Percentiles rank a stretch among this genome's conserved stretches.
phyloP scores from a whole-genome alignment of 1,140 invertebrate genomes.

The Hyles euphorbiae region DNA sequence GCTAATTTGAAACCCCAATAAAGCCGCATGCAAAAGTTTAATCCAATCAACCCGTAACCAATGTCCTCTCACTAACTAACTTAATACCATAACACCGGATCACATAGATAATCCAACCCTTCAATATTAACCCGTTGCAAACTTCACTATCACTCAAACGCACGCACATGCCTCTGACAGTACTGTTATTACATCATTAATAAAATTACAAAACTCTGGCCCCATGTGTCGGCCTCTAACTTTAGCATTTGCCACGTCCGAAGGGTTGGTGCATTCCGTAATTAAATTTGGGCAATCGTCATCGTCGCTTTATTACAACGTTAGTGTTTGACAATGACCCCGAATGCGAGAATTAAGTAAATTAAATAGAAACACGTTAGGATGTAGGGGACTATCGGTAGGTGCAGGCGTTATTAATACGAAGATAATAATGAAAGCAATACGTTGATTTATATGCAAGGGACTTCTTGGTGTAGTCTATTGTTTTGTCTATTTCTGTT shows the following conservation, averaged over 20 bases:
- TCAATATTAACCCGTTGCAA: constrained; percentile 66
- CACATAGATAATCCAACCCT: constrained; percentile 60
- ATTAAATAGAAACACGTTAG: constrained; percentile 65
- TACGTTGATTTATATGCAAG: too few species aligned
- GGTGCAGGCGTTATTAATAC: constrained; percentile 25
- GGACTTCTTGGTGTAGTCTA: too few species aligned
- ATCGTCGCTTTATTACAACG: constrained; percentile 49
- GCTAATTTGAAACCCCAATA: too few species aligned
- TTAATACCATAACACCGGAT: constrained; percentile 30
- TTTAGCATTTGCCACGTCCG: constrained; percentile 47
- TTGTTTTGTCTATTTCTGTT: too few species aligned
- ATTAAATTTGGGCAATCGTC: constrained; percentile 70
- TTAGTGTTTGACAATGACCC: constrained; percentile 56
- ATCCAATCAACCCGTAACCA: too few species aligned
- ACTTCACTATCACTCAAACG: constrained; percentile 69
- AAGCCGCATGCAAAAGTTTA: too few species aligned
- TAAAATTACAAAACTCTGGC: constrained; percentile 73
- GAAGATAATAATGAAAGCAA: too few species aligned
- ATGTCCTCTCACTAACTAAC: too few species aligned
- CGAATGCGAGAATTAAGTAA: constrained; percentile 55
- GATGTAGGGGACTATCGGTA: constrained; percentile 34
- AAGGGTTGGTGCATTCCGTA: constrained; percentile 57
- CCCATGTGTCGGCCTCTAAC: constrained; percentile 57
- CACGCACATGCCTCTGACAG: constrained; percentile 71
- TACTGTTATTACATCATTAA: constrained; percentile 75